Base-by-base conservation (phyloP, 1,140 invertebrate species). In the Trichonephila clavipes region DNA sequence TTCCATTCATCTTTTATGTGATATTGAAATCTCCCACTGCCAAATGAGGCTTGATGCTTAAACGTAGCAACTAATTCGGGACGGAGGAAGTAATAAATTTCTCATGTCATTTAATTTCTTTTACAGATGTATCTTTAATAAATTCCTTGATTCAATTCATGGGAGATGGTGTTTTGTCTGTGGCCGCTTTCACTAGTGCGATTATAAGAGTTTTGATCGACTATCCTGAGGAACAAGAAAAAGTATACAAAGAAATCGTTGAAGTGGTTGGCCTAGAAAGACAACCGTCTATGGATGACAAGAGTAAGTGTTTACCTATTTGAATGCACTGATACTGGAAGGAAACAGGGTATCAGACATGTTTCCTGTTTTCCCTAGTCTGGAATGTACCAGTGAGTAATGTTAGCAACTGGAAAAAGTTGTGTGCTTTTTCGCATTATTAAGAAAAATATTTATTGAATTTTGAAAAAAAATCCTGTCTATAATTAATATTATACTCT, bases 191-290 rank as follows among this genome's bases (percentile, higher is more conserved):
- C 21, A 69, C n/a, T 40, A 61, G 18, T 12, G 7, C 72, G 5
- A 34, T 69, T n/a, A 16, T 88, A 16, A 66, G 16, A 21, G 19
- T 10, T 14, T 18, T 88, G 1, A 10, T 88, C 7, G 10, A 69
- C 12, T 51, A 69, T 21, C 87, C 87, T 51, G 87, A 88, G 44
- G 87, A 88, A n/a, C 87, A 88, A 12, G 87, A 88, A 21, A 88
- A 88, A 21, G 4, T 88, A 34, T 88, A 66, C 62, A 51, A 51
- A n/a, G 87, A 88, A 88, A 40, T 88, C 18, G 12, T 44, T 5
- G 87, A 88, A 21, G 87, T 88, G 3, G 34, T 88, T 51, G 87
- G 87, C 21, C 14, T 21, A 40, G 61, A 88, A 0, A 40, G 87
- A 18, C 62, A 44, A 24, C 87, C 87, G 0, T 69, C 87, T 18